These are phyloP conservation scores for Diadegma fenestrale DNA, from an alignment of 2,888 invertebrate genomes.

Conservation along the genomic window DNA sequence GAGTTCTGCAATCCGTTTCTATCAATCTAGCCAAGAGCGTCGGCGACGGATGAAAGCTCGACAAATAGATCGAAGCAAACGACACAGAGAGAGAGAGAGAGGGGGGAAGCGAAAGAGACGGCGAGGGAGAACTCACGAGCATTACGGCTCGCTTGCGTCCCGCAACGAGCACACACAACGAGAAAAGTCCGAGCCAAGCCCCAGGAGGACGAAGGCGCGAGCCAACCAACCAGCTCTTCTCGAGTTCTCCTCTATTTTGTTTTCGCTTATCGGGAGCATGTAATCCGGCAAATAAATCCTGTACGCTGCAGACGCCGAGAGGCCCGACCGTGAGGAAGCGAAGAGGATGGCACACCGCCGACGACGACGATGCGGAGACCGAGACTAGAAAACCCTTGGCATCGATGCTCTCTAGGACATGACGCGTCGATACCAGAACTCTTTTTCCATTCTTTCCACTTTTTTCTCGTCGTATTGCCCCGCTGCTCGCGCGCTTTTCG, in stretches of 20 bases:
- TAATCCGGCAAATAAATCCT: slow-evolving; percentile 80
- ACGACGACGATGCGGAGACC: slow-evolving; percentile 56
- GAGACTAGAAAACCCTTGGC: slow-evolving; percentile 70
- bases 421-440: slow-evolving; percentile 77
- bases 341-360: slow-evolving; percentile 38
- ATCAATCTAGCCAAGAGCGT: slow-evolving; percentile 76
- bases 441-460: slow-evolving; percentile 48
- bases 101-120: slow-evolving; percentile 31
- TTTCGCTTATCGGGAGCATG: slow-evolving; percentile 78
- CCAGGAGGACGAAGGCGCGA: slow-evolving; percentile 64
- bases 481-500: slow-evolving; percentile 40
- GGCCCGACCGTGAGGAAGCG: slow-evolving; percentile 39
- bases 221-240: slow-evolving; percentile 58
- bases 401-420: slow-evolving; percentile 70
- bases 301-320: slow-evolving; percentile 75
- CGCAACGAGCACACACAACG: slow-evolving; percentile 50
- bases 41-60: slow-evolving; percentile 76
- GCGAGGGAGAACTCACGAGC: slow-evolving; percentile 32
- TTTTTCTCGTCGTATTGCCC: slow-evolving; percentile 49
- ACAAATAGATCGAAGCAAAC: slow-evolving; percentile 75
- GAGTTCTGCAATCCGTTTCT: slow-evolving; percentile 78
- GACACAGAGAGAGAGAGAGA: slow-evolving; percentile 34
- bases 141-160: slow-evolving; percentile 32
- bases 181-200: slow-evolving; percentile 58
- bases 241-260: slow-evolving; percentile 75